Conservation (phyloP, 2,797 vertebrate species). For the Rhabdomys pumilio region DNA sequence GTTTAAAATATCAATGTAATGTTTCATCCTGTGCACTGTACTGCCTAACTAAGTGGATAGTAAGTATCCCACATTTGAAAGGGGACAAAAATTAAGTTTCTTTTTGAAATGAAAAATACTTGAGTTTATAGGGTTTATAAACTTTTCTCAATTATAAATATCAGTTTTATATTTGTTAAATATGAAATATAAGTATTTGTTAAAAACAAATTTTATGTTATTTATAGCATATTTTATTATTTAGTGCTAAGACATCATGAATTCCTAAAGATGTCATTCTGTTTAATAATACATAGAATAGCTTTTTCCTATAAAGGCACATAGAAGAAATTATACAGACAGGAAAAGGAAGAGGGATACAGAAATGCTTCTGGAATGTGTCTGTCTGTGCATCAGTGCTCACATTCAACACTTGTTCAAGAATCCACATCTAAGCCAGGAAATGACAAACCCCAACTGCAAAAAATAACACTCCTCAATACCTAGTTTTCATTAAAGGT, state of each 20-base stretch:
- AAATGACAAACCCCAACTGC: neutral
- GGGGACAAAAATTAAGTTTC: conserved; percentile 21
- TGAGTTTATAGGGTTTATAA: conserved; percentile 31
- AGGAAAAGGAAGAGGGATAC: neutral
- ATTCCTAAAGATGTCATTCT: neutral
- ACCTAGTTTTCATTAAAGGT: neutral
- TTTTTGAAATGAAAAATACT: conserved; percentile 28
- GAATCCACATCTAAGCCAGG: conserved; percentile 20
- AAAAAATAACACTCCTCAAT: conserved; percentile 2
- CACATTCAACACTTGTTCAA: neutral
- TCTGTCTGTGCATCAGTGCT: neutral
- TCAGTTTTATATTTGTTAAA: neutral
- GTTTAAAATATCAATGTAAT: neutral
- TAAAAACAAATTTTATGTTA: neutral
- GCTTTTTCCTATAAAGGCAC: neutral
- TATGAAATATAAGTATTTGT: neutral
- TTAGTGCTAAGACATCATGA: neutral
- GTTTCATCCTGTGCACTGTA: neutral
- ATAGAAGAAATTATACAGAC: neutral
- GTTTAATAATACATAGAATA: neutral
- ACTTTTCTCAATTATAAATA: conserved; percentile 50
- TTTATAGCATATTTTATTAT: neutral
- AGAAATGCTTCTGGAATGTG: neutral
- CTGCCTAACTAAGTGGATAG: neutral
- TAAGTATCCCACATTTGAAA: neutral